These are phyloP conservation scores for Cabera pusaria DNA, from an alignment of 2,888 invertebrate species.

Conservation along the genomic window DNA sequence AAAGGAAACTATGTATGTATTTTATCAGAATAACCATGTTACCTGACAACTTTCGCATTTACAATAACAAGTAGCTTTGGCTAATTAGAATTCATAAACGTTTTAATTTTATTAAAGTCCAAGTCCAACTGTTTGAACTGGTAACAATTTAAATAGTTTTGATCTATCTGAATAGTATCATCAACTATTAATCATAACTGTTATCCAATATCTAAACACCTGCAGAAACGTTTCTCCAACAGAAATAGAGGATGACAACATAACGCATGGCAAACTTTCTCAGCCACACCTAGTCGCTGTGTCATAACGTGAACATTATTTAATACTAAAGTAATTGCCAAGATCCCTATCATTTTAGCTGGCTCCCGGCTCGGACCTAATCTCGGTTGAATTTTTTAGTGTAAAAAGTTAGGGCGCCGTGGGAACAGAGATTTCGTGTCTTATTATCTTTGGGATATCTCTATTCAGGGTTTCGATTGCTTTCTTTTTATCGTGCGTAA, in stretches of 20 bases:
- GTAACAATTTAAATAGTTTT: too few species aligned
- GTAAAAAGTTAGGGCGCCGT: constrained; percentile 43
- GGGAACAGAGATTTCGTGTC: constrained; percentile 44
- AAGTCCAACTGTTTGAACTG: too few species aligned
- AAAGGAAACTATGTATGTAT: too few species aligned
- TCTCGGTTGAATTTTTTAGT: constrained; percentile 48
- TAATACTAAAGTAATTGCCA: constrained; percentile 66
- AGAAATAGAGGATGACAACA: constrained; percentile 47
- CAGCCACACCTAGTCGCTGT: constrained; percentile 41
- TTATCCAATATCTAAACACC: constrained; percentile 20
- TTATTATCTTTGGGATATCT: constrained; percentile 59
- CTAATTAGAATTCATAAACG: too few species aligned
- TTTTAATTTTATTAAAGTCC: too few species aligned
- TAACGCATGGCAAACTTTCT: constrained; percentile 51
- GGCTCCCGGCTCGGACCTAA: constrained; percentile 60
- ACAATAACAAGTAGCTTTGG: too few species aligned
- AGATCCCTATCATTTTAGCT: constrained; percentile 75
- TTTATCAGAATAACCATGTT: too few species aligned
- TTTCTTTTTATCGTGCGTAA: constrained; percentile 23
- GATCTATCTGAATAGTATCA: constrained; percentile 8
- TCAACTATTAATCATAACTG: constrained; percentile 15
- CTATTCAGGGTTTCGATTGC: constrained; percentile 42
- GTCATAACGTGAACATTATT: constrained; percentile 44
- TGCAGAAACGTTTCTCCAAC: constrained; percentile 19
- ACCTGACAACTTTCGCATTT: too few species aligned